Conservation (phyloP, 2,113 vertebrate species). For the Promerops cafer region DNA sequence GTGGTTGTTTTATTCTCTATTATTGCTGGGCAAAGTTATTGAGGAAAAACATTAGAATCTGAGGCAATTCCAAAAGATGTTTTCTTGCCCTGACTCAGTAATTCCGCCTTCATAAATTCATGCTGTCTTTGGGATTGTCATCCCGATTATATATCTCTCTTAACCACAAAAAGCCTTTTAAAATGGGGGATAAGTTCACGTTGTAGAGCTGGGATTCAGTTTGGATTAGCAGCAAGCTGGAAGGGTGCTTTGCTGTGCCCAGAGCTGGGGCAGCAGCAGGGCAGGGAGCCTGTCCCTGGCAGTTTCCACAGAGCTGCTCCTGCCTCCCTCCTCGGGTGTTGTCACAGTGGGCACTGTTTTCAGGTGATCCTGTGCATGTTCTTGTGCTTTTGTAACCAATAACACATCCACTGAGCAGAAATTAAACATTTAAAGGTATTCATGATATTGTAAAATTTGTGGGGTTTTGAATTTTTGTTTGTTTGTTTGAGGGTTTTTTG, state of each 20-base stretch:
- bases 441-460: neutral
- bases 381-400: neutral
- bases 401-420: neutral
- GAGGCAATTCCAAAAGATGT: neutral
- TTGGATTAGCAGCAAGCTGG: neutral
- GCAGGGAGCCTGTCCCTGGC: neutral
- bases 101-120: neutral
- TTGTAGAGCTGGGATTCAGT: neutral
- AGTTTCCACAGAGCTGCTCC: neutral
- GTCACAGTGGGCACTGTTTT: neutral
- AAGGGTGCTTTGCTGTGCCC: neutral
- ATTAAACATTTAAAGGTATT: neutral
- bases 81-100: slow-evolving; percentile 8
- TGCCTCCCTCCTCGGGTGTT: neutral
- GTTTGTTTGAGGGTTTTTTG: neutral
- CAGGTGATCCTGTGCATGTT: neutral
- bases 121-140: neutral
- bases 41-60: slow-evolving; percentile 8
- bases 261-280: neutral
- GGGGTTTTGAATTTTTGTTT: neutral
- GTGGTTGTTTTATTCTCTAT: slow-evolving; percentile 25
- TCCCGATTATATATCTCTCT: neutral
- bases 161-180: neutral
- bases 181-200: neutral
- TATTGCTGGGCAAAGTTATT: slow-evolving; percentile 36